These are phyloP conservation scores for Eciton burchellii DNA, from an alignment of 1,140 invertebrate species.

Conservation along the genomic window DNA sequence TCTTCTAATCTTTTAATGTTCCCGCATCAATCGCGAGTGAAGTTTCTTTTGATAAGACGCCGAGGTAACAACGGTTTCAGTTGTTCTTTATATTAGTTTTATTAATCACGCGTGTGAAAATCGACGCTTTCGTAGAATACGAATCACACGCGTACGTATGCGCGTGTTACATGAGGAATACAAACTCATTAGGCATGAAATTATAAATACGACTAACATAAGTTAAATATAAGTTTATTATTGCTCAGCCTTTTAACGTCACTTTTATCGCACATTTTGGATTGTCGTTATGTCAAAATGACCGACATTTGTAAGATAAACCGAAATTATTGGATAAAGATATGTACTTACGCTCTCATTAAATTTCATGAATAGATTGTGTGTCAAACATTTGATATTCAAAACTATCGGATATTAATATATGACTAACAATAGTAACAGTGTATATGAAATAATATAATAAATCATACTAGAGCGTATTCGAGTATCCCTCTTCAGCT, in stretches of 20 bases:
- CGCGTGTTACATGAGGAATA: no score
- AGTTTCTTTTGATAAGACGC: background rate
- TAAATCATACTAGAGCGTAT: background rate
- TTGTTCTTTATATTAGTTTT: background rate
- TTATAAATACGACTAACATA: no score
- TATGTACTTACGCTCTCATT: conserved; percentile 1
- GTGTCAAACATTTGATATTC: background rate
- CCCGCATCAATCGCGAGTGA: no score
- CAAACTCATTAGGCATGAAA: no score
- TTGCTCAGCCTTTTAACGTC: background rate
- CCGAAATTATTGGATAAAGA: background rate
- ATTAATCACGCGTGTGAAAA: background rate
- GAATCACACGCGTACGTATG: no score
- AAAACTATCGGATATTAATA: background rate
- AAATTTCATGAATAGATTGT: background rate
- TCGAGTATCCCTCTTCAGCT: background rate
- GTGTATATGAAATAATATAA: background rate
- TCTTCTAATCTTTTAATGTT: no score
- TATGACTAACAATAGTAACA: background rate
- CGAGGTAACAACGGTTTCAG: background rate
- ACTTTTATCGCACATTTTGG: background rate
- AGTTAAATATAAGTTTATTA: no score
- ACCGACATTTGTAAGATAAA: background rate
- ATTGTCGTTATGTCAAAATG: background rate
- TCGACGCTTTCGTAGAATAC: background rate